phyloP scores from a whole-genome alignment of 2,113 vertebrate species.

The Trochalopteron elliotii region DNA sequence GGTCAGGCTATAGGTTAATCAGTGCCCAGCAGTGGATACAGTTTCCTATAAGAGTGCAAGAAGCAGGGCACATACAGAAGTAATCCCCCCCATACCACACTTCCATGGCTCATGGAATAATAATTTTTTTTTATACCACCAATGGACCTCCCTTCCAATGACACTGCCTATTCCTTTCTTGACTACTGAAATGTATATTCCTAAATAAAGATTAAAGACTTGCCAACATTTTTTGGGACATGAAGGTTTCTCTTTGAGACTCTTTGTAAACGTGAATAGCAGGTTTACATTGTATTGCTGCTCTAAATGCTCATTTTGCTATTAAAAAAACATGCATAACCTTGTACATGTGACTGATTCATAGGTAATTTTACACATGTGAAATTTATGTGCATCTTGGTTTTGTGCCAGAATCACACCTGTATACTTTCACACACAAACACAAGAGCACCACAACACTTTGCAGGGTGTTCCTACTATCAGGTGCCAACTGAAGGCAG shows the following conservation, averaged over 20 bases:
- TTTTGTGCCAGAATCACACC: background rate
- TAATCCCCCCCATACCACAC: accelerated
- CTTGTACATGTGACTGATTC: background rate
- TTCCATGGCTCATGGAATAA: background rate
- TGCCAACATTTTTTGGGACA: background rate
- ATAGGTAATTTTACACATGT: background rate
- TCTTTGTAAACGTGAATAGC: background rate
- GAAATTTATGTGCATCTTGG: background rate
- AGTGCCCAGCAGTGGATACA: background rate
- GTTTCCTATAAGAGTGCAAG: background rate
- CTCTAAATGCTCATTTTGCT: background rate
- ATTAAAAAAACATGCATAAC: background rate
- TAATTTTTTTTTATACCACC: background rate
- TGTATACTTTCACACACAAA: no score
- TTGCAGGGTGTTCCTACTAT: accelerated
- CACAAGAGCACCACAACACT: background rate
- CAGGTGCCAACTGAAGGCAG: background rate
- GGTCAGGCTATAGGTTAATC: background rate
- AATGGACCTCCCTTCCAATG: background rate
- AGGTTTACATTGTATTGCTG: background rate
- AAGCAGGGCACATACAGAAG: background rate
- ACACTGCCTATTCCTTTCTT: background rate
- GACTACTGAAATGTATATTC: background rate
- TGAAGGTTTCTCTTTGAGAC: background rate
- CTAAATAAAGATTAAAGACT: background rate